A percentile compares a stretch with the other conserved stretches of the same genome.
These are phyloP conservation scores for Todiramphus chloris DNA, from an alignment of 2,113 vertebrate species.

Conservation along the genomic window DNA sequence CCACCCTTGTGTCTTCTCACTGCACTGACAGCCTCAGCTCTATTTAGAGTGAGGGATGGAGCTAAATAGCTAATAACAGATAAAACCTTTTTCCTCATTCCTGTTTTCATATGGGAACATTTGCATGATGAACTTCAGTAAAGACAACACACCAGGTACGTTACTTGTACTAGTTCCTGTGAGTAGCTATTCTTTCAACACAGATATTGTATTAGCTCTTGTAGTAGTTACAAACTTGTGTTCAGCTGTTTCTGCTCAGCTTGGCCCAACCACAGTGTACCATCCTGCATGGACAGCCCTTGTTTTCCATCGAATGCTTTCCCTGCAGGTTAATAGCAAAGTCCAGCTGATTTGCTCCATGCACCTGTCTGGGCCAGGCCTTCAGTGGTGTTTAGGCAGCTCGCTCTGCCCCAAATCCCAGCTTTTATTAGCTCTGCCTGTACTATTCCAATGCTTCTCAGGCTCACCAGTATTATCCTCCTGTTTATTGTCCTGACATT, in stretches of 20 bases:
- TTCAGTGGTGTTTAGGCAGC: neutral
- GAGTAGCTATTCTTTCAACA: neutral
- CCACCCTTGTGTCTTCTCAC: neutral
- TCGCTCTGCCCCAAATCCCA: neutral
- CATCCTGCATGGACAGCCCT: neutral
- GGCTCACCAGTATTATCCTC: neutral
- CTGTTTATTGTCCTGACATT: neutral
- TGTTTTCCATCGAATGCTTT: neutral
- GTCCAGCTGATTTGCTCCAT: neutral
- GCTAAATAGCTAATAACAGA: neutral
- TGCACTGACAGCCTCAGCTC: neutral
- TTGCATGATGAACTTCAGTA: neutral
- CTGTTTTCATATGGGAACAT: neutral
- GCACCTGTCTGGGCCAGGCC: neutral
- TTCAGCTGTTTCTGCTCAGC: neutral
- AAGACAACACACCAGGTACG: neutral
- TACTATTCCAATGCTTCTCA: neutral
- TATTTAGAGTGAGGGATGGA: neutral
- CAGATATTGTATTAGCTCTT: neutral
- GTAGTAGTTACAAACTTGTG: neutral
- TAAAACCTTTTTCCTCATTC: neutral
- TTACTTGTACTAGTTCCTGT: neutral
- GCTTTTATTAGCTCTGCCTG: neutral
- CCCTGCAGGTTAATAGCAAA: neutral
- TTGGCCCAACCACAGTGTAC: neutral